Conservation (phyloP, 1,140 invertebrate species). For the Hypothenemus hampei region DNA sequence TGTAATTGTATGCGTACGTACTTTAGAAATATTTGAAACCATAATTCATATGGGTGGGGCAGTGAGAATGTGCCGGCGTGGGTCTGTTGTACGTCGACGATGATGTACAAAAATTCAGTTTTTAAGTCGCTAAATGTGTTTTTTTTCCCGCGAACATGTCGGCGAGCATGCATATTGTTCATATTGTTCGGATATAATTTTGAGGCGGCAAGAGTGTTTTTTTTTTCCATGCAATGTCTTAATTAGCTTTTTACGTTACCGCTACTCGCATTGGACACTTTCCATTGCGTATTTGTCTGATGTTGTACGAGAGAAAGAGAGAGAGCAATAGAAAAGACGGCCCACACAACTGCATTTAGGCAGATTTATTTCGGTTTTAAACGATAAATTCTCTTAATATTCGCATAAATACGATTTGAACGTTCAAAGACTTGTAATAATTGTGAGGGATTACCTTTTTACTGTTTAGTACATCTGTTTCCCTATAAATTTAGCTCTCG, state of each 20-base stretch:
- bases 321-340: neutral
- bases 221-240: no score
- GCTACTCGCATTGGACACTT: neutral
- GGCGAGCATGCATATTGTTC: no score
- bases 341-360: conserved; percentile 17
- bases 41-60: neutral
- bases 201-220: no score
- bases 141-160: neutral
- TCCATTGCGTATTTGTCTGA: neutral
- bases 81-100: no score
- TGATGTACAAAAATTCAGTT: no score
- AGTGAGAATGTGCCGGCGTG: neutral
- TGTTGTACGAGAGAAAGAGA: neutral
- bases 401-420: conserved; percentile 16
- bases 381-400: conserved; percentile 19
- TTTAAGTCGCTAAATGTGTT: neutral
- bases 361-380: conserved; percentile 14
- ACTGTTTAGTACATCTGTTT: conserved; percentile 8
- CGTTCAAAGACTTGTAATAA: conserved; percentile 14
- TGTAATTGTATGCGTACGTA: neutral
- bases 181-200: no score
- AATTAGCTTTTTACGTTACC: neutral
- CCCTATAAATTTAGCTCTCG: conserved; percentile 1
- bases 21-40: no score
- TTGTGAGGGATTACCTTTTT: conserved; percentile 19